Evolutionary conservation across 2,888 invertebrate genomes (phyloP).

Genomic region (Standfussiana lucernea): DNA sequence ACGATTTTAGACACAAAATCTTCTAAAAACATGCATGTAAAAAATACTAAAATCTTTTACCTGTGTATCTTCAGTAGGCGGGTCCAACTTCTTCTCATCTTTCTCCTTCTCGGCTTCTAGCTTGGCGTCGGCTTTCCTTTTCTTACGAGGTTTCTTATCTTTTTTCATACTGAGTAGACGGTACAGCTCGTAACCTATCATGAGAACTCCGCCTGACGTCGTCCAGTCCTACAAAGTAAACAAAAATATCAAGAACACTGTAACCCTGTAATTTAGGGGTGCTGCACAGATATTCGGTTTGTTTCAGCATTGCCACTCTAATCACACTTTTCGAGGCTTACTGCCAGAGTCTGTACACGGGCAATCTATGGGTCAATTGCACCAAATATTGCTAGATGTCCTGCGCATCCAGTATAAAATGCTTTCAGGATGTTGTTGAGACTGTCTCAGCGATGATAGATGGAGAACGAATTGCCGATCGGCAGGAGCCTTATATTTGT

Average conservation of each 20-base stretch:
- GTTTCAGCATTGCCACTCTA: background rate
- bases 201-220: constrained; percentile 96
- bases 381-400: background rate
- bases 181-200: constrained; percentile 99
- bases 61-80: constrained; percentile 85
- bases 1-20: background rate
- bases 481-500: background rate
- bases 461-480: background rate
- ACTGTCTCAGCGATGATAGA: background rate
- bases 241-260: background rate
- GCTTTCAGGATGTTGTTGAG: background rate
- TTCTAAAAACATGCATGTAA: background rate
- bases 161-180: constrained; percentile 96
- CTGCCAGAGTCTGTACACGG: background rate
- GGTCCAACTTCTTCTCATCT: constrained; percentile 80
- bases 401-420: background rate
- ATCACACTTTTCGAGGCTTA: background rate
- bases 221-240: constrained; percentile 93
- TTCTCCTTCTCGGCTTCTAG: constrained; percentile 81
- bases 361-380: background rate
- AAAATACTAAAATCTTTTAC: constrained; percentile 68
- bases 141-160: constrained; percentile 91
- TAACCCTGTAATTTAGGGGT: background rate
- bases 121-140: constrained; percentile 85
- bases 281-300: background rate